Percentiles rank a stretch among this genome's conserved stretches.
Conservation (phyloP, 2,113 vertebrate species). For the Tragelaphus strepsiceros region DNA sequence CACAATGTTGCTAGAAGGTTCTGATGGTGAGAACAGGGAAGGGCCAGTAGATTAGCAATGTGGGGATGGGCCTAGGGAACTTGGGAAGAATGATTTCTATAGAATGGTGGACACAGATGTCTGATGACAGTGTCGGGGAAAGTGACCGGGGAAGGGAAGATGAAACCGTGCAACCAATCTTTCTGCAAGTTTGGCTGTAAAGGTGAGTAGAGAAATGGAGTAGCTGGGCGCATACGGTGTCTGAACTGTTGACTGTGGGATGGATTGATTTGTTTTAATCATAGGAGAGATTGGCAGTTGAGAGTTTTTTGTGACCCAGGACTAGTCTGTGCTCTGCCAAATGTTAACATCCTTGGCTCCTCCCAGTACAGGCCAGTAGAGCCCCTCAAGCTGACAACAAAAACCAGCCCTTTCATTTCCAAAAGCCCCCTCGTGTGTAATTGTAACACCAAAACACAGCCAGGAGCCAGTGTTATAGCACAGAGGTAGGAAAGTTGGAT, state of each 20-base stretch:
- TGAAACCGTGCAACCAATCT: background rate
- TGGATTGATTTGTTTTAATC: background rate
- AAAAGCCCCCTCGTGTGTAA: background rate
- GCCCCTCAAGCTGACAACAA: background rate
- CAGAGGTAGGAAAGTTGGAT: background rate
- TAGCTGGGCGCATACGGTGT: background rate
- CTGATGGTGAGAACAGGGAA: background rate
- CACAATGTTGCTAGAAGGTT: background rate
- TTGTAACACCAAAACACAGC: background rate
- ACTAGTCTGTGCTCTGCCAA: too few relatives aligned
- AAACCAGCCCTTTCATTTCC: background rate
- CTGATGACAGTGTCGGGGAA: background rate
- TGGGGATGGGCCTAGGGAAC: too few relatives aligned
- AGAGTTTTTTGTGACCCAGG: background rate
- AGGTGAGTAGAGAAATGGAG: background rate
- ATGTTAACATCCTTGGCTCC: background rate
- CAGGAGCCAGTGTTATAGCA: background rate
- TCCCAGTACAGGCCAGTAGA: background rate
- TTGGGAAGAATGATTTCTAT: background rate
- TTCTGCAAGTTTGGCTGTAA: background rate
- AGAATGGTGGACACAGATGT: background rate
- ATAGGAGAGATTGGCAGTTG: background rate
- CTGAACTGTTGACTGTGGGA: fast-evolving
- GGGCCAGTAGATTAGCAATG: background rate
- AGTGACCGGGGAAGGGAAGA: background rate